Conservation (phyloP, 2,797 vertebrate species). For the Rhinogobio ventralis region DNA sequence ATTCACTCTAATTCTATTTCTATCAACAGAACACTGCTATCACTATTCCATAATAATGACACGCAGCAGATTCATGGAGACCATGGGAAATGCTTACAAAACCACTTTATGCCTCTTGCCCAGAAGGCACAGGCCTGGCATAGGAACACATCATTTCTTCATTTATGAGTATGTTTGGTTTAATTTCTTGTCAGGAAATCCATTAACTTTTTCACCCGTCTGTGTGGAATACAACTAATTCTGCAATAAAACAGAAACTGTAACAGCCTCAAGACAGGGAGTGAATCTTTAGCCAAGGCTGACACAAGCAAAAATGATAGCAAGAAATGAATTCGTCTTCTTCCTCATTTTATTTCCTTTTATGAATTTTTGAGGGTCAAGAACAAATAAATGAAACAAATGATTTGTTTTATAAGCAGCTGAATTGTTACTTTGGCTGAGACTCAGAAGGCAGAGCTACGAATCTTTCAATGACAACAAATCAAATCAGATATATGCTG, state of each 20-base stretch:
- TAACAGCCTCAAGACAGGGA: neutral
- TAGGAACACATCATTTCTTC: neutral
- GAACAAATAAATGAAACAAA: neutral
- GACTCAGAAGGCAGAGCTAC: slow-evolving; percentile 1
- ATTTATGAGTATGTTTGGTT: slow-evolving; percentile 30
- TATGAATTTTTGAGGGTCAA: neutral
- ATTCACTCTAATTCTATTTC: slow-evolving; percentile 13
- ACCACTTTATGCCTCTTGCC: neutral
- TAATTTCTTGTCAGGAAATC: slow-evolving; percentile 38
- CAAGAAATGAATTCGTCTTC: neutral
- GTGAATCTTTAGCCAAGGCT: neutral
- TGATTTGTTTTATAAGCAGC: neutral
- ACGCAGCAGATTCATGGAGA: slow-evolving; percentile 8
- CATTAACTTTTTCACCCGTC: slow-evolving; percentile 27
- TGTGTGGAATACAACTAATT: slow-evolving; percentile 14
- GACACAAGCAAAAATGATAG: neutral
- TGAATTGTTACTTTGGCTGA: neutral
- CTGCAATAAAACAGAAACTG: slow-evolving; percentile 6
- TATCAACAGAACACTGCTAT: slow-evolving; percentile 15
- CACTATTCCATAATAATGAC: slow-evolving; percentile 8
- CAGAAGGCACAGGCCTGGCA: slow-evolving; percentile 22
- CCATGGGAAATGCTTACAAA: slow-evolving; percentile 17
- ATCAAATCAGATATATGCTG: slow-evolving; percentile 29
- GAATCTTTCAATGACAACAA: slow-evolving; percentile 1
- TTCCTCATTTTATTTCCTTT: neutral